These are phyloP conservation scores for Turnix velox DNA, from an alignment of 2,113 vertebrate species.

Conservation along the genomic window DNA sequence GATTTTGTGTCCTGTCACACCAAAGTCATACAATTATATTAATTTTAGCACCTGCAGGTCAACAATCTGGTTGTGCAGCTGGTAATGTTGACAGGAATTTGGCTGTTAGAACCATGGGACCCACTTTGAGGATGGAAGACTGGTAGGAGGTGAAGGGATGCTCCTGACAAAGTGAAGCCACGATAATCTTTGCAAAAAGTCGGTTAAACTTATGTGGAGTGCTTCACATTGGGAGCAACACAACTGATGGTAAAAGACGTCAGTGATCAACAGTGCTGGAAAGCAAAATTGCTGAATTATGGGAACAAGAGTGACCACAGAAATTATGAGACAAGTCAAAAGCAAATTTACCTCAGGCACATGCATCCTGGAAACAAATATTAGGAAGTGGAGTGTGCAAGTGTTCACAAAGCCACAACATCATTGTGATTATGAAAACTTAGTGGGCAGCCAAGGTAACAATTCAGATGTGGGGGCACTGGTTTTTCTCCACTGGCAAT, in stretches of 20 bases:
- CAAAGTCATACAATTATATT: background rate
- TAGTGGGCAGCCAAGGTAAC: background rate
- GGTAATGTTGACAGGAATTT: background rate
- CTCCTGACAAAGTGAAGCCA: background rate
- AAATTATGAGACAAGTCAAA: background rate
- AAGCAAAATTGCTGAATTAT: background rate
- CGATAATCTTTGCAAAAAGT: background rate
- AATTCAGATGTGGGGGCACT: background rate
- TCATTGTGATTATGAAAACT: background rate
- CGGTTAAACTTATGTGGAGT: background rate
- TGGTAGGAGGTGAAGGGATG: background rate
- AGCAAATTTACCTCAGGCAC: background rate
- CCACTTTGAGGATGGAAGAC: background rate
- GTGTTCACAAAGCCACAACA: background rate
- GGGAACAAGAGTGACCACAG: background rate
- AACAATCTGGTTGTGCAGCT: slow-evolving; percentile 6
- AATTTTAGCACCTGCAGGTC: background rate
- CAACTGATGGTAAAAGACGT: background rate
- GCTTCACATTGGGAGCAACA: background rate
- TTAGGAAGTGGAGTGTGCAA: background rate
- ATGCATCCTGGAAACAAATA: background rate
- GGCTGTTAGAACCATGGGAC: background rate
- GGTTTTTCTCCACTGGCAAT: background rate
- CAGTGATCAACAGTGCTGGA: background rate
- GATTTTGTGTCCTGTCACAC: background rate